Base-by-base conservation (phyloP, 2,888 invertebrate genomes). In the Calameuta filiformis region DNA sequence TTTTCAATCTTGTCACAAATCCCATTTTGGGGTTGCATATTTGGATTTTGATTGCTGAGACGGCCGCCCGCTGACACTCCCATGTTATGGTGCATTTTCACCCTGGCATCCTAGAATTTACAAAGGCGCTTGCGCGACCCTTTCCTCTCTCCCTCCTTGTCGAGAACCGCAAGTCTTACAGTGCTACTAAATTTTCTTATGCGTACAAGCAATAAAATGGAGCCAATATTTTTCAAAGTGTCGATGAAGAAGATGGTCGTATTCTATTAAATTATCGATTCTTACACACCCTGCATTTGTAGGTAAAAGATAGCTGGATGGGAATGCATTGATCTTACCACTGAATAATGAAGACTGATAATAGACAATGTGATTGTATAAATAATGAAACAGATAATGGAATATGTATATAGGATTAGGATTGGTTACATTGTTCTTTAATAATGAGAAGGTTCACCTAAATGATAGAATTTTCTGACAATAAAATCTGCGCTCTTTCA, bases 1-100 rank as follows among this genome's bases (percentile, higher is more conserved):
- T 92, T 92, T 88, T 95, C 95, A 83, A 95, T 92, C 93, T 94
- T 94, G 90, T 95, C 94, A 92, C 95, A 94, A 90, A 94, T 93
- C 89, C 93, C 94, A 79, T 87, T 89, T 81, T 88, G 86, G 78
- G 89, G 87, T 85, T 89, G 90, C 88, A 90, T 89, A 81, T 85
- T 85, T 77, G 85, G 81, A 84, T 87, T 90, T 86, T 88, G 87
- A 83, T 85, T 84, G 79, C 84, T 85, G 84, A 86, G 88, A 84
- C 89, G 90, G 83, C 87, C 88, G 85, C 87, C 85, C 84, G 87
- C 84, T 85, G 89, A 88, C 89, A 90, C 89, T 89, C 89, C 90
- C 89, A 88, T 89, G 88, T 88, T 89, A 88, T 88, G 89, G 88
- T 89, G 89, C 90, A 90, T 90, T 87, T 90, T 89, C 87, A 82